These are phyloP conservation scores for Nasonia vitripennis DNA, from an alignment of 1,140 invertebrate genomes.

Conservation along the genomic window DNA sequence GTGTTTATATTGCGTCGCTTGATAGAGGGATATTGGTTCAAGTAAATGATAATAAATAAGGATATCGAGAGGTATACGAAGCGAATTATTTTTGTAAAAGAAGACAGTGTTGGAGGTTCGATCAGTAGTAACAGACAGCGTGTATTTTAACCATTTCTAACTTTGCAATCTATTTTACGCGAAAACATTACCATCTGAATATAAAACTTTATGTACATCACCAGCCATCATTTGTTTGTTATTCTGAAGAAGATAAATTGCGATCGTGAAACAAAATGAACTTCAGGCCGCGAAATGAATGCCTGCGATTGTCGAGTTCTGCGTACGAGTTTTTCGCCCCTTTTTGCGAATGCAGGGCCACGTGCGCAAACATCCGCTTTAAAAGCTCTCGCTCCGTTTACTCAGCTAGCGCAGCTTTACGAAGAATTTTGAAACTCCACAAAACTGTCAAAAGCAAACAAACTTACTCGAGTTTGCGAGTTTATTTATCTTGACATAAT, in stretches of 20 bases:
- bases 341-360: constrained; percentile 28
- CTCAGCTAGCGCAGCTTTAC: background rate
- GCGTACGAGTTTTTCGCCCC: constrained; percentile 25
- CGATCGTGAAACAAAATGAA: constrained; percentile 39
- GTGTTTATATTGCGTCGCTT: constrained; percentile 12
- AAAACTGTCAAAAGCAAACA: background rate
- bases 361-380: constrained; percentile 42
- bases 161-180: no score
- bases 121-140: no score
- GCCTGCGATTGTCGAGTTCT: constrained; percentile 28
- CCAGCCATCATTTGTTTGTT: constrained; percentile 17
- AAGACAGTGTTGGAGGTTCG: no score
- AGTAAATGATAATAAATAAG: no score
- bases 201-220: no score
- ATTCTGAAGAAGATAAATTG: constrained; percentile 47
- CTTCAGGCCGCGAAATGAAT: constrained; percentile 39
- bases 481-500: constrained; percentile 24
- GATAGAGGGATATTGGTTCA: background rate
- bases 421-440: constrained; percentile 12
- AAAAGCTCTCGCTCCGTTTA: constrained; percentile 23
- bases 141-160: no score
- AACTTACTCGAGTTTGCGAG: background rate
- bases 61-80: no score
- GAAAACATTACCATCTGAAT: no score
- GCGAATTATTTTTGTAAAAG: no score